Evolutionary conservation across 1,140 invertebrate species (phyloP), one percentile per base, ranked within the genome.

Genomic region (Papilio glaucus): DNA sequence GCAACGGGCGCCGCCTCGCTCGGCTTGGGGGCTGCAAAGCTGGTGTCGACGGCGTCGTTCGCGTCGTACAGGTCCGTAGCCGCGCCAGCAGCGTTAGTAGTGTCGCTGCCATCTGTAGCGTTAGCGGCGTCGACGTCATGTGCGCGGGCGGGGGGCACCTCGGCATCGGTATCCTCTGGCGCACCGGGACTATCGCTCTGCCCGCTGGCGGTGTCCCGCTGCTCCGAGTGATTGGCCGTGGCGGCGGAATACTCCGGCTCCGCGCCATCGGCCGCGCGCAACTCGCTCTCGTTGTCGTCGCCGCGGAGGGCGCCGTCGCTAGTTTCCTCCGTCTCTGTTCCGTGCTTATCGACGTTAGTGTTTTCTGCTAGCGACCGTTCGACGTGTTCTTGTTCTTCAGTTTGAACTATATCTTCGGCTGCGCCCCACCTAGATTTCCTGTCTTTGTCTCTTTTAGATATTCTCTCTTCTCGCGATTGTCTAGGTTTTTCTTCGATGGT

Each of bases 371-470:
- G n/a, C 15, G 42, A 0, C n/a, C n/a, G 5, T n/a, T 45, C 42
- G 42, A 1, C 15, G 42, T 73, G 77, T 9, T 80, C 78, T 13
- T n/a, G 63, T 39, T 73, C 72, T 18, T 72, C 49, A 0, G 61
- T 41, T 12, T 21, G 38, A 4, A 21, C 63, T 6, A 73, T 49
- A n/a, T 90, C 89, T 3, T 91, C 90, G 0, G 87, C 84, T 0
- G 89, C 91, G 1, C 89, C 91, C 91, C 91, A 93, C 42, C 91
- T 82, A 0, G 89, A 92, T 65, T 92, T 93, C 45, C 90, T 85
- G 75, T 92, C 90, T 75, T 85, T 92, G 38, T 92, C 88, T 61
- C 89, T 77, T 26, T 85, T 81, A 0, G 82, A 65, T 12, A 72
- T 84, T 9, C 80, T 80, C 33, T 87, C 84, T 15, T 88, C 84